Base-by-base conservation (phyloP, 2,888 invertebrate genomes). In the Dorcus hopei region DNA sequence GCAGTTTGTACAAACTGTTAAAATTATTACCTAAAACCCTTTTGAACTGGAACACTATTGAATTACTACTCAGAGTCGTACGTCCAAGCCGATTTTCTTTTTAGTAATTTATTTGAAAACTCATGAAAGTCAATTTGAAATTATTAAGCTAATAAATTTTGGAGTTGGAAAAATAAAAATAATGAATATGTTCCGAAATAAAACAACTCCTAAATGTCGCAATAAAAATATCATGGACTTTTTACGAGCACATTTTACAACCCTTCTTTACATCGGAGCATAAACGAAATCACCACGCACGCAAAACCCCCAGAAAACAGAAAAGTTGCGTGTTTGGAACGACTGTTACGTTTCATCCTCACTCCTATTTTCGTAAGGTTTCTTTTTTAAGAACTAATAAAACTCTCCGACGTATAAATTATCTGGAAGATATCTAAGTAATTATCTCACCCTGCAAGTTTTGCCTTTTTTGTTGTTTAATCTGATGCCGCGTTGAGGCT, bases 181-280 rank as follows among this genome's bases (percentile, higher is more conserved):
- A 56, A 56, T 56, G 56, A 56, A 56, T 47, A 56, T 45, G 56
- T 56, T 51, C 51, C 43, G 50, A 55, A 56, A 56, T 56, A 42
- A 56, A 56, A 56, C 43, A 45, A 42, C 56, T 51, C 50, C 43
- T 56, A 56, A 56, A 56, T 51, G 56, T 56, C 56, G 45, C 43
- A 56, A 45, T 56, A 56, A 56, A 56, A 50, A 43, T 51, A 51
- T 56, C 56, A 51, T 56, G 11, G 41, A 41, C 39, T 19, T 51
- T 56, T 56, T 56, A 56, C 56, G 56, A 56, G 49, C 43, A 47
- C 23, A 50, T 45, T 56, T 56, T 56, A 56, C 51, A 51, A 45
- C 56, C 51, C 55, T 33, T 33, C 51, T 56, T 50, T 56, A 56
- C 56, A 54, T 56, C 50, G 43, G 45, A 54, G 54, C 52, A 55